Evolutionary conservation across 2,113 vertebrate species (phyloP).

Genomic region (Malurus elegans): DNA sequence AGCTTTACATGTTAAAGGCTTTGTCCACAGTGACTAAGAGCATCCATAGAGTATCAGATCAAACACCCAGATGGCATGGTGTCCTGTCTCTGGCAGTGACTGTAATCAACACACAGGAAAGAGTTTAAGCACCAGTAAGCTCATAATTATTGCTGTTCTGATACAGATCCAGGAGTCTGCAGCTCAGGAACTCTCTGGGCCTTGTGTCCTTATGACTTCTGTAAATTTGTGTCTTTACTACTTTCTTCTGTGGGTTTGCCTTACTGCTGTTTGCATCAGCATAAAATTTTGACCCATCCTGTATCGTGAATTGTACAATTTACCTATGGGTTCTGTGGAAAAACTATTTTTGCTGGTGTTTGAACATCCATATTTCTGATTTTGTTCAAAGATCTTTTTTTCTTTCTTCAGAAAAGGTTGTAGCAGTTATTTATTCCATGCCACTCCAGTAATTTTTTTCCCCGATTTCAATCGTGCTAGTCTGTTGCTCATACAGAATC

Average conservation of each 20-base stretch:
- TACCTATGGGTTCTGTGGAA: neutral
- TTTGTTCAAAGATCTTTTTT: neutral
- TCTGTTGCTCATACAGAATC: neutral
- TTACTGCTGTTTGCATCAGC: neutral
- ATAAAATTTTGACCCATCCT: neutral
- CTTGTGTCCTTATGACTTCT: neutral
- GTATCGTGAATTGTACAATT: neutral
- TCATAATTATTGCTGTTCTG: neutral
- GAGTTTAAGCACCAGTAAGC: neutral
- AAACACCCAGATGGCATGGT: accelerated
- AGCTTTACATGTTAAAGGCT: neutral
- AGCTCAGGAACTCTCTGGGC: neutral
- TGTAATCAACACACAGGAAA: neutral
- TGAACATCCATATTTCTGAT: neutral
- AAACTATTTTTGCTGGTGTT: neutral
- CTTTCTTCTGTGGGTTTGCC: neutral
- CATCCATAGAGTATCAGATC: neutral
- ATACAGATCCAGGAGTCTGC: neutral
- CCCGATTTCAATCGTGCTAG: neutral
- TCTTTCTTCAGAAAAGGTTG: neutral
- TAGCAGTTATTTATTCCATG: neutral
- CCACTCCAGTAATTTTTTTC: neutral
- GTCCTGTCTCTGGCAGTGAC: neutral
- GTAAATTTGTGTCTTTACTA: neutral
- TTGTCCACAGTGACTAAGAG: neutral